These are phyloP conservation scores for Centropus bengalensis DNA, from an alignment of 2,113 vertebrate species.

Conservation along the genomic window DNA sequence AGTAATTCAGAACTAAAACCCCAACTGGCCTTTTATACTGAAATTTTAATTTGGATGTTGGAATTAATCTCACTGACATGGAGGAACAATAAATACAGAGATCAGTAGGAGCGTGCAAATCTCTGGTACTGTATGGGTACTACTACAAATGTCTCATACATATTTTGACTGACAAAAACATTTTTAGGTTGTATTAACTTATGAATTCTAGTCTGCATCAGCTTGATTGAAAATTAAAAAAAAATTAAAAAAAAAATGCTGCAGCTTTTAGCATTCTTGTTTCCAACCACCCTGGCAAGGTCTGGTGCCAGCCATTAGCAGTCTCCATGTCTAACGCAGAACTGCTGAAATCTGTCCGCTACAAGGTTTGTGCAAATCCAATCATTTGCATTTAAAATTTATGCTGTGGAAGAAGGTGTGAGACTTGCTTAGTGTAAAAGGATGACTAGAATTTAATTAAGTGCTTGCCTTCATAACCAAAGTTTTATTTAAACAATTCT, in stretches of 20 bases:
- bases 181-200: not conserved
- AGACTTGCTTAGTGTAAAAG: conserved; percentile 4
- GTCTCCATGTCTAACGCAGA: not conserved
- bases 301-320: not conserved
- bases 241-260: not conserved
- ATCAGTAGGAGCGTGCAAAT: not conserved
- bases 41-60: conserved; percentile 48
- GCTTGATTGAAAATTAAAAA: not conserved
- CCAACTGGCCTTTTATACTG: conserved; percentile 8
- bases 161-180: not conserved
- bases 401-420: conserved; percentile 25
- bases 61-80: not conserved
- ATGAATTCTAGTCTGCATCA: not conserved
- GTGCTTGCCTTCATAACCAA: not conserved
- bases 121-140: not conserved
- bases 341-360: conserved; percentile 33
- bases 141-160: not conserved
- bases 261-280: not conserved
- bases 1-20: conserved; percentile 57
- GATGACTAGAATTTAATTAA: conserved; percentile 48
- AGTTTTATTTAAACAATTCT: not conserved
- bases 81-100: not conserved
- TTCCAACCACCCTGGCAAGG: not conserved
- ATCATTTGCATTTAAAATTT: conserved; percentile 51
- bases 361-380: not conserved